Conservation (phyloP, 2,888 invertebrate species). For the Brachynemurus nebulosus region DNA sequence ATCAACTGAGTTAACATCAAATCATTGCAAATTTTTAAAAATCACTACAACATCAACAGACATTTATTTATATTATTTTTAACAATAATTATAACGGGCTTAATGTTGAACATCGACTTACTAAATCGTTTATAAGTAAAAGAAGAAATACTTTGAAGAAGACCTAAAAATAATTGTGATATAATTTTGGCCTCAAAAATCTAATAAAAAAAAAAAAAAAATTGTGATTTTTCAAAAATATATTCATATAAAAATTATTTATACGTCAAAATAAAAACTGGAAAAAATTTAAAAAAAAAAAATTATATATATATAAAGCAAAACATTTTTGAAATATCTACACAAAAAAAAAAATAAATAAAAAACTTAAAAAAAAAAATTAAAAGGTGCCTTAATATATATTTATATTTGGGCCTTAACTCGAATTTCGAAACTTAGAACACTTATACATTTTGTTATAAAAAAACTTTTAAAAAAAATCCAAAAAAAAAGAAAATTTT, state of each 20-base stretch:
- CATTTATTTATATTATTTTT: background rate
- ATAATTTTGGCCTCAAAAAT: constrained; percentile 6
- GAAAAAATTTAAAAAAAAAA: background rate
- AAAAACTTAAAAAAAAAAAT: too few species aligned
- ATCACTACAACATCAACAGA: background rate
- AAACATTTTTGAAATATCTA: constrained; percentile 7
- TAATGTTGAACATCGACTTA: background rate
- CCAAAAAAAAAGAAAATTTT: constrained; percentile 1
- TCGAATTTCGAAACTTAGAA: constrained; percentile 8
- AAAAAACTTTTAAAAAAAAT: constrained; percentile 1
- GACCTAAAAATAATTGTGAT: constrained; percentile 6
- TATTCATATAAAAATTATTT: constrained; percentile 3
- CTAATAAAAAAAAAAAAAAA: background rate
- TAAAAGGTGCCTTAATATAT: constrained; percentile 8
- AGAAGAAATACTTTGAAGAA: background rate
- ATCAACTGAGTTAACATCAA: background rate
- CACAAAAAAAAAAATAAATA: constrained; percentile 4
- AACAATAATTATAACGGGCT: background rate
- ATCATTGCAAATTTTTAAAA: background rate
- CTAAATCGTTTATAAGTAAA: background rate
- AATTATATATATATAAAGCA: constrained; percentile 3
- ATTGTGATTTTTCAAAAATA: constrained; percentile 5
- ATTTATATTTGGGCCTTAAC: constrained; percentile 8
- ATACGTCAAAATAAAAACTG: constrained; percentile 1
- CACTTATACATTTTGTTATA: constrained; percentile 8